phyloP scores from a whole-genome alignment of 2,888 invertebrate species.

The Megamerina dolium region DNA sequence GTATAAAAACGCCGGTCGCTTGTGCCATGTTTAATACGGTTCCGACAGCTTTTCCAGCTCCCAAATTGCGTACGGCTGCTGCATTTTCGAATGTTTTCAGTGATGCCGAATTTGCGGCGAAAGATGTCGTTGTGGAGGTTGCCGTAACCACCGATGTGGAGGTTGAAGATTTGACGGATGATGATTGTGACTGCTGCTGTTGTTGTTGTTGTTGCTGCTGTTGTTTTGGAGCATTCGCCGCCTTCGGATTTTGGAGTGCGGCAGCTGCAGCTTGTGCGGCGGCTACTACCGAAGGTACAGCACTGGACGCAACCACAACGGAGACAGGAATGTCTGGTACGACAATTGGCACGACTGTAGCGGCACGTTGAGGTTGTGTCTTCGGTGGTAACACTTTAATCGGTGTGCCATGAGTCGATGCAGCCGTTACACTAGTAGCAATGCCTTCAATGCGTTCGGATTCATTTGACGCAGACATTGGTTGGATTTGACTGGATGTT shows the following conservation, averaged over 20 bases:
- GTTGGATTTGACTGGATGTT: background rate
- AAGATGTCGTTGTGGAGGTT: slow-evolving; percentile 5
- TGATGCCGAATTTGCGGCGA: slow-evolving; percentile 14
- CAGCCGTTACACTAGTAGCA: background rate
- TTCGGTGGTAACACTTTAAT: background rate
- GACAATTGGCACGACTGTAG: slow-evolving; percentile 33
- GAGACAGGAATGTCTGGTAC: slow-evolving; percentile 40
- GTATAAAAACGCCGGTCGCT: background rate
- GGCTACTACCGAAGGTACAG: slow-evolving; percentile 26
- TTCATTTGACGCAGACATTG: background rate
- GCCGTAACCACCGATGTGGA: slow-evolving; percentile 2
- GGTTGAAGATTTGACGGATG: slow-evolving; percentile 6
- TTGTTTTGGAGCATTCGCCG: slow-evolving; percentile 10
- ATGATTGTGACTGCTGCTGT: slow-evolving; percentile 3
- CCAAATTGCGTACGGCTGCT: slow-evolving; percentile 16
- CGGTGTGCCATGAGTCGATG: background rate
- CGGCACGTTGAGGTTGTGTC: background rate
- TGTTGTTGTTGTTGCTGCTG: slow-evolving; percentile 10
- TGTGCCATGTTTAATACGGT: background rate
- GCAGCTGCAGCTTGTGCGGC: slow-evolving; percentile 27
- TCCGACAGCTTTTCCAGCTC: background rate
- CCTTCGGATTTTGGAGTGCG: slow-evolving; percentile 25
- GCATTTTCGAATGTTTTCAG: slow-evolving; percentile 20
- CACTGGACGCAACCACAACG: slow-evolving; percentile 33
- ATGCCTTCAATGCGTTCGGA: slow-evolving; percentile 4